These are phyloP conservation scores for Eupithecia exiguata DNA, from an alignment of 2,888 invertebrate genomes.

Conservation along the genomic window DNA sequence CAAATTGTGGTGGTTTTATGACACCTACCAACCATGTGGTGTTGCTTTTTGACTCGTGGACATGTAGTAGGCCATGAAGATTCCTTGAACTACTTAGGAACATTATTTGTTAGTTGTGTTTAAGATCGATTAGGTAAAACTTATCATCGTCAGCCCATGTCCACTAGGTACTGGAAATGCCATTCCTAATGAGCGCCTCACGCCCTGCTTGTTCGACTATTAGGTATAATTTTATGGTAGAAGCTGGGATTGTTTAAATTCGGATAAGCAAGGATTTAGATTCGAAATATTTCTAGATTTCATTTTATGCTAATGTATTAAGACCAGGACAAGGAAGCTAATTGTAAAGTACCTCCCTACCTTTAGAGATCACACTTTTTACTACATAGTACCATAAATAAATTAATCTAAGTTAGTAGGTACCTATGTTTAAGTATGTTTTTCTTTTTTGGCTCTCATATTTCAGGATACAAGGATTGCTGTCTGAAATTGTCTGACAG, in stretches of 20 bases:
- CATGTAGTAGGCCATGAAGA: neutral
- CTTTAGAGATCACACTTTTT: neutral
- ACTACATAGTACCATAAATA: neutral
- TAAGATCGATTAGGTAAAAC: no score
- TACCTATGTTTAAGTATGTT: neutral
- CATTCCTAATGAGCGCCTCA: neutral
- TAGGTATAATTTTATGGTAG: neutral
- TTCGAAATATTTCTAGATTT: no score
- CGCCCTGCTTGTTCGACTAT: neutral
- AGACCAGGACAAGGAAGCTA: no score
- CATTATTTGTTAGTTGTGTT: no score
- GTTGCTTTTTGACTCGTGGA: neutral
- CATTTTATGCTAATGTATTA: no score
- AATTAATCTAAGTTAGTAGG: neutral
- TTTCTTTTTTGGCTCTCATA: neutral
- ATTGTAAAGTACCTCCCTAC: neutral
- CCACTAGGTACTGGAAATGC: neutral
- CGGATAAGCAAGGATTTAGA: neutral
- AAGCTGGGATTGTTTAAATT: neutral
- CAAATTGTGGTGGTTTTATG: conserved; percentile 1
- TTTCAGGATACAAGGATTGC: neutral
- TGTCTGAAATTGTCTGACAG: neutral
- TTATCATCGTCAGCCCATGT: neutral
- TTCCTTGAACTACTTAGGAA: neutral
- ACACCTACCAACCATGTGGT: neutral